Evolutionary conservation across 2,113 vertebrate genomes (phyloP).

Genomic region (Ornithorhynchus anatinus): DNA sequence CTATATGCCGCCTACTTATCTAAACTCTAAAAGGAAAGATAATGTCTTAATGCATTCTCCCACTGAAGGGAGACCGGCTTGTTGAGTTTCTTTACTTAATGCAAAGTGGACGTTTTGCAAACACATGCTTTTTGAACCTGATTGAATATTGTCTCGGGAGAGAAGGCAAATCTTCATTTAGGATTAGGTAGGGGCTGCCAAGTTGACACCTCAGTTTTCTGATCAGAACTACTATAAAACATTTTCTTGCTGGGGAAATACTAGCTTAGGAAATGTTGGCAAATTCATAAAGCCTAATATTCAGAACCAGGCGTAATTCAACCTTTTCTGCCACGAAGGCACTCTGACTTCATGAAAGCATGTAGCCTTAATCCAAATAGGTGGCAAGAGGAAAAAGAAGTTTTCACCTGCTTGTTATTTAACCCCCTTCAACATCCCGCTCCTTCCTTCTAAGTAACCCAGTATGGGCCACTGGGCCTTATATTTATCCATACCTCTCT

Average conservation of each 20-base stretch:
- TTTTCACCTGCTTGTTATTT: too few species aligned
- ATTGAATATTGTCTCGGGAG: conserved; percentile 14
- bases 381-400: neutral
- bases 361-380: neutral
- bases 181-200: neutral
- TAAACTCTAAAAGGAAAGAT: neutral
- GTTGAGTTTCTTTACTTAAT: conserved; percentile 24
- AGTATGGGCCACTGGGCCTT: too few species aligned
- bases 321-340: neutral
- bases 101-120: neutral
- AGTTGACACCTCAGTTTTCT: neutral
- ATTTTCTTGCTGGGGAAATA: neutral
- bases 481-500: too few species aligned
- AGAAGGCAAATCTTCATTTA: neutral
- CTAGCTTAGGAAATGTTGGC: neutral
- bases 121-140: neutral
- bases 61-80: neutral
- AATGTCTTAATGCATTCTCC: conserved; percentile 12
- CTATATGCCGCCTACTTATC: neutral
- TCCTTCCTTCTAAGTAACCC: neutral
- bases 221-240: neutral
- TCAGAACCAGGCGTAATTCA: neutral
- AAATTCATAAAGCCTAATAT: neutral
- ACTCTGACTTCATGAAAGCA: too few species aligned
- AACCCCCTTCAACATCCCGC: neutral